Conservation (phyloP, 2,888 invertebrate genomes). For the Oligia fasciuncula region DNA sequence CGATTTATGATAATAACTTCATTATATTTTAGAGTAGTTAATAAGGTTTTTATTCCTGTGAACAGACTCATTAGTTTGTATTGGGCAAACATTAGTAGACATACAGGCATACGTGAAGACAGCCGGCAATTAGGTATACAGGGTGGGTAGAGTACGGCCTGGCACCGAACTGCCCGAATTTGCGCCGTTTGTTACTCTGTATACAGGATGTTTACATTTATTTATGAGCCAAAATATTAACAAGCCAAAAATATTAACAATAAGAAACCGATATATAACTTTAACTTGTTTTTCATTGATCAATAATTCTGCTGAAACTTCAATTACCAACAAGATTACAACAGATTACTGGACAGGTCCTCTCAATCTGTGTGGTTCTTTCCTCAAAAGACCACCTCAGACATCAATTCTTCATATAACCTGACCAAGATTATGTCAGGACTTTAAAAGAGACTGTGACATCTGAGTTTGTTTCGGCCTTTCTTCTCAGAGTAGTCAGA, state of each 20-base stretch:
- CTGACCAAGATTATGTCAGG: too few species aligned
- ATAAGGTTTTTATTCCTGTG: conserved; percentile 20
- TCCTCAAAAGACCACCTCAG: too few species aligned
- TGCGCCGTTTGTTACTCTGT: conserved; percentile 73
- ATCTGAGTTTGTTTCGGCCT: too few species aligned
- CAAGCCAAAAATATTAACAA: neutral
- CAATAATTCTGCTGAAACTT: neutral
- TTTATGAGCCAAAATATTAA: neutral
- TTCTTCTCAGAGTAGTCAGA: too few species aligned
- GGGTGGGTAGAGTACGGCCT: conserved; percentile 82
- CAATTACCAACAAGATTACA: neutral
- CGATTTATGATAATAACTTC: conserved; percentile 7
- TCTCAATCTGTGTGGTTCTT: too few species aligned
- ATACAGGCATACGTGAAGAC: conserved; percentile 82
- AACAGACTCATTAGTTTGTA: conserved; percentile 33
- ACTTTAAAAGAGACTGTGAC: too few species aligned
- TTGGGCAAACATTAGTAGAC: conserved; percentile 67
- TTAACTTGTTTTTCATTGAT: neutral
- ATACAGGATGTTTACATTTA: conserved; percentile 72
- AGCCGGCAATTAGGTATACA: conserved; percentile 83
- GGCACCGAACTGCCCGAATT: conserved; percentile 87
- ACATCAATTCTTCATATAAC: too few species aligned
- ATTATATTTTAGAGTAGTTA: neutral
- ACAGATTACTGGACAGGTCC: too few species aligned
- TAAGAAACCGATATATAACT: neutral